Evolutionary conservation across 2,797 vertebrate genomes (phyloP), one percentile per base, ranked within the genome.

Genomic region (Gallinago stenura): DNA sequence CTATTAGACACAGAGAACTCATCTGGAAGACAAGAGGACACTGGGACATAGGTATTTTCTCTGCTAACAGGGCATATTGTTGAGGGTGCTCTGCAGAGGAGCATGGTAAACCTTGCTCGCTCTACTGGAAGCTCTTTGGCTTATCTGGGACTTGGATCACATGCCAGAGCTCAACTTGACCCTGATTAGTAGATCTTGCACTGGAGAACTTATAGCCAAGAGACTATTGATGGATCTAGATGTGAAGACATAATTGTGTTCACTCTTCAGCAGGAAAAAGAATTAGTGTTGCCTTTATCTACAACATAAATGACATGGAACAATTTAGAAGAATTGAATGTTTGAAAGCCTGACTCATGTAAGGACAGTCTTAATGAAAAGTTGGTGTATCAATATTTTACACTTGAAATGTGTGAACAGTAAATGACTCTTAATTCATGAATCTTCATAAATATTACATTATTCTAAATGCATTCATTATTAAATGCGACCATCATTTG

Each of bases 381-480:
- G 2, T 61, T 69, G 65, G 9, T 86, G 25, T 82, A 84, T 94
- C 73, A 87, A 95, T 93, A 94, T 94, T 95, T 95, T 88, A 91
- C 69, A 61, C 43, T 89, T 72, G 79, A 83, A 92, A 90, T 90
- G 69, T 84, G 41, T 66, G 91, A 93, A 91, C 45, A 79, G 28
- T 62, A 81, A 88, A 83, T 89, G 17, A 77, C 77, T 93, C 62
- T 92, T 78, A 90, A 93, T 91, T 90, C 54, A 39, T 30, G 17
- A 88, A 65, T 81, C 62, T 91, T 95, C 77, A 91, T 96, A 82
- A 93, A 95, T 93, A 95, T 91, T 94, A 53, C 48, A 96, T 96
- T 83, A 76, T 87, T 79, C 66, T 88, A 95, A 93, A 84, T 68
- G 39, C 31, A 51, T 89, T 88, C 80, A 60, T 91, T 39, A 64